A percentile compares a stretch with the other conserved stretches of the same genome.
Conservation (phyloP, 2,113 vertebrate genomes). For the Archocentrus centrarchus region DNA sequence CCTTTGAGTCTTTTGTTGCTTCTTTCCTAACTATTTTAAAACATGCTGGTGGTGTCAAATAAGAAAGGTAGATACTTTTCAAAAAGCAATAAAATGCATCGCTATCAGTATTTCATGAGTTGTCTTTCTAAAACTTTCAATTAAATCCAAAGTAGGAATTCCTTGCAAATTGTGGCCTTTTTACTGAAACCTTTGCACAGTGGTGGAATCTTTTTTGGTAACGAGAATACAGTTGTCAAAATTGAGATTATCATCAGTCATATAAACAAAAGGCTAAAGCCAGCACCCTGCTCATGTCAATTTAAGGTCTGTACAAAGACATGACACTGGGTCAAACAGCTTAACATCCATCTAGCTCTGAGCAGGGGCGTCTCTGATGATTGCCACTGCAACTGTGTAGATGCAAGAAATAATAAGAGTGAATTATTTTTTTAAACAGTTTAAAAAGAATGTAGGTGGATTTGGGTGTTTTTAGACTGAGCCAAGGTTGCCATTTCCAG, state of each 20-base stretch:
- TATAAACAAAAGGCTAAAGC: neutral
- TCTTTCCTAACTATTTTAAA: too few relatives aligned
- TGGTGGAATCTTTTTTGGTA: neutral
- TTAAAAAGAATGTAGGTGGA: neutral
- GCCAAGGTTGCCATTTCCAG: neutral
- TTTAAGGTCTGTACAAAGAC: too few relatives aligned
- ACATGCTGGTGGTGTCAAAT: too few relatives aligned
- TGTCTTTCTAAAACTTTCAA: neutral
- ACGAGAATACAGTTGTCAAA: neutral
- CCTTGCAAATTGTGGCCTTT: neutral
- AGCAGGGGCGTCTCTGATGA: neutral
- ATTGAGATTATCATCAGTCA: neutral
- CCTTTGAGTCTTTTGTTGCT: too few relatives aligned
- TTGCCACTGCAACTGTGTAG: too few relatives aligned
- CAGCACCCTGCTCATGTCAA: too few relatives aligned
- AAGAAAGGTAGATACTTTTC: neutral
- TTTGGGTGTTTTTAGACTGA: neutral
- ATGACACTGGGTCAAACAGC: too few relatives aligned
- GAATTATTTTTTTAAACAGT: neutral
- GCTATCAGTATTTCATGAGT: neutral
- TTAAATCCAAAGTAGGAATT: neutral
- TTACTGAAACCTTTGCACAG: neutral
- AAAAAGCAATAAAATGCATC: fast-evolving
- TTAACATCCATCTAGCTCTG: neutral
- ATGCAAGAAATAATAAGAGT: neutral